Evolutionary conservation across 2,797 vertebrate species (phyloP), one percentile per base, ranked within the genome.

Genomic region (Catostomus latipinnis): DNA sequence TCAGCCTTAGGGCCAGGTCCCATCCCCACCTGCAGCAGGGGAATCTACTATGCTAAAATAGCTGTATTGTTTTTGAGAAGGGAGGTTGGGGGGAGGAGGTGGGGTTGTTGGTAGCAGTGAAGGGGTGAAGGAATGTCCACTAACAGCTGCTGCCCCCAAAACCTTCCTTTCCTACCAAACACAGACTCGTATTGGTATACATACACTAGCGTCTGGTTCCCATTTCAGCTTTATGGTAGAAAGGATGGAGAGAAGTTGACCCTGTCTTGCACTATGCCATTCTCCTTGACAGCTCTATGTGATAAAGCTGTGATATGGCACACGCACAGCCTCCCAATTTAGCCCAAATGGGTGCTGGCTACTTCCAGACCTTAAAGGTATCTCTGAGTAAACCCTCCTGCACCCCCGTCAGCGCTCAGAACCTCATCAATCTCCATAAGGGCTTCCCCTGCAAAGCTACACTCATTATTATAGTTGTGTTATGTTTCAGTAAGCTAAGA

Each of bases 261-360:
- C 78, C 75, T 60, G 66, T 60, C 75, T 54, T 43, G 46, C n/a
- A 49, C 53, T 67, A 58, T 45, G 49, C 54, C 58, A 72, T 75
- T 82, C 76, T 50, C 58, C 76, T 76, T 81, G 79, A 88, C 82
- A 81, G 85, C 83, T 86, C 82, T 50, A 84, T 60, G 83, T 82
- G 83, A 85, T 83, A 84, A 81, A 85, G 76, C 85, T 83, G 70
- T 84, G 83, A 85, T 83, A 84, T 72, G 69, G 71, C 76, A 80
- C 81, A 84, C 74, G 69, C 78, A 81, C 76, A 72, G 66, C 79
- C 81, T 83, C 78, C 62, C 80, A 82, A 85, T 85, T 85, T 82
- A 84, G 60, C 71, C 67, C 58, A 85, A 85, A 87, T 85, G 81
- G 80, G 48, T 81, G 73, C 82, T 83, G 83, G 85, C 76, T 82